These are phyloP conservation scores for Andinoacara biseriatus DNA, from an alignment of 2,113 vertebrate genomes.

Conservation along the genomic window DNA sequence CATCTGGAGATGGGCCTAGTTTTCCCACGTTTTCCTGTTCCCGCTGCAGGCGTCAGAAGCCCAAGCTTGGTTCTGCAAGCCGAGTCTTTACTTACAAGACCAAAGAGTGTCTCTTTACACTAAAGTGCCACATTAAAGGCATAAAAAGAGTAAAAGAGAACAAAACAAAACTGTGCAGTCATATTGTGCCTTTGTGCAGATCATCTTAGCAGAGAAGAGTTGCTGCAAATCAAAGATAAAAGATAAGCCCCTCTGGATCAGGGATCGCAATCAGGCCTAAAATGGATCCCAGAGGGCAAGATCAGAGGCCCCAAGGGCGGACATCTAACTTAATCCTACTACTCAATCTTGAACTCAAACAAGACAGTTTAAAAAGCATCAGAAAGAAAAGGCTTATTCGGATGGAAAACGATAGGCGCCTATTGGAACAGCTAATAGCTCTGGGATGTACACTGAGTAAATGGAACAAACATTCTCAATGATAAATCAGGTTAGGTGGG, in stretches of 20 bases:
- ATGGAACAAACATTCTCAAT: conserved; percentile 50
- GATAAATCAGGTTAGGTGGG: conserved; percentile 57
- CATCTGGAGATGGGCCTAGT: conserved; percentile 1
- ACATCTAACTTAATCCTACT: conserved; percentile 53
- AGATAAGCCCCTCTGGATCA: conserved; percentile 49
- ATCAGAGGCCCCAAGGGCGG: conserved; percentile 43
- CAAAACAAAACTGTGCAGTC: neutral
- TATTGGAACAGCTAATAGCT: conserved; percentile 48
- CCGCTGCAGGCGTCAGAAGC: neutral
- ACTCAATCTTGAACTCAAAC: conserved; percentile 63
- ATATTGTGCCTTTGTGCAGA: neutral
- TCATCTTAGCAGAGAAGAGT: conserved; percentile 22
- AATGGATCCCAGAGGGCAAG: conserved; percentile 36
- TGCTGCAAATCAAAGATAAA: conserved; percentile 47
- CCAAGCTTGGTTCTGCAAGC: neutral
- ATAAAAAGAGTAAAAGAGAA: neutral
- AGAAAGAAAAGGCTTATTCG: conserved; percentile 22
- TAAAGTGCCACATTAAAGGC: neutral
- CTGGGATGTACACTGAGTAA: conserved; percentile 43
- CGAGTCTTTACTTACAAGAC: conserved; percentile 1
- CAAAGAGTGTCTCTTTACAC: conserved; percentile 18
- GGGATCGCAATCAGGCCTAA: conserved; percentile 32
- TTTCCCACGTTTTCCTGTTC: neutral
- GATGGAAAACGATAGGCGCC: conserved; percentile 46
- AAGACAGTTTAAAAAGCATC: conserved; percentile 50